Percentiles rank a stretch among this genome's conserved stretches.
phyloP scores from a whole-genome alignment of 2,888 invertebrate genomes.

The Lysandra bellargus region DNA sequence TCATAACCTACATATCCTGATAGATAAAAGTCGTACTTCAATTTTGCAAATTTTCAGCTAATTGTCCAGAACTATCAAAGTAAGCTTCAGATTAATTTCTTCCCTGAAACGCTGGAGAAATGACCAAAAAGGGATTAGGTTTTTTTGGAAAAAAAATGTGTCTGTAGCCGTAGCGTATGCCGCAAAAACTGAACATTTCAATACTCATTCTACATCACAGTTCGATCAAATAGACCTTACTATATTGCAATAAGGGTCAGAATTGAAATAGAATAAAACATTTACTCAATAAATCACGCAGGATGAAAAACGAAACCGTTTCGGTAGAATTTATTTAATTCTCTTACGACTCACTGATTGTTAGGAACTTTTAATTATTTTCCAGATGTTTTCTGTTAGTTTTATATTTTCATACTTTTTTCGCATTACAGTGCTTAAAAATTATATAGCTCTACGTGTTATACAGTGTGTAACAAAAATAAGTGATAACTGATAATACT shows the following conservation, averaged over 20 bases:
- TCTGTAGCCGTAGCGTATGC: constrained; percentile 44
- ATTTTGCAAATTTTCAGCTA: too few relatives aligned
- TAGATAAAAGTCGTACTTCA: too few relatives aligned
- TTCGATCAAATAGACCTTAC: constrained; percentile 42
- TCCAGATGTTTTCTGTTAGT: constrained; percentile 61
- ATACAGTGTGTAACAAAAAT: too few relatives aligned
- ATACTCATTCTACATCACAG: constrained; percentile 36
- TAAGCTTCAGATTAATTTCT: background rate
- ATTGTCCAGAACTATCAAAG: background rate
- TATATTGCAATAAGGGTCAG: constrained; percentile 44
- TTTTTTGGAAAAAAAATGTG: constrained; percentile 39
- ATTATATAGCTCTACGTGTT: too few relatives aligned
- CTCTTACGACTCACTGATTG: constrained; percentile 65
- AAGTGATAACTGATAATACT: too few relatives aligned
- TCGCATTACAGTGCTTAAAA: too few relatives aligned
- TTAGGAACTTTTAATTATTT: constrained; percentile 75
- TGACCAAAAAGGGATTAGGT: constrained; percentile 29
- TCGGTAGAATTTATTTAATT: constrained; percentile 70
- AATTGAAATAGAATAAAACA: constrained; percentile 48
- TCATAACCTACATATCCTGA: too few relatives aligned
- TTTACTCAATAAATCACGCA: constrained; percentile 63
- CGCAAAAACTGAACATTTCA: constrained; percentile 51
- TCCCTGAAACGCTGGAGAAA: constrained; percentile 8
- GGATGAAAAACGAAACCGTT: constrained; percentile 67
- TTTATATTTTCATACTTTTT: background rate